Base-by-base conservation (phyloP, 2,888 invertebrate species). In the Smittia aterrima region DNA sequence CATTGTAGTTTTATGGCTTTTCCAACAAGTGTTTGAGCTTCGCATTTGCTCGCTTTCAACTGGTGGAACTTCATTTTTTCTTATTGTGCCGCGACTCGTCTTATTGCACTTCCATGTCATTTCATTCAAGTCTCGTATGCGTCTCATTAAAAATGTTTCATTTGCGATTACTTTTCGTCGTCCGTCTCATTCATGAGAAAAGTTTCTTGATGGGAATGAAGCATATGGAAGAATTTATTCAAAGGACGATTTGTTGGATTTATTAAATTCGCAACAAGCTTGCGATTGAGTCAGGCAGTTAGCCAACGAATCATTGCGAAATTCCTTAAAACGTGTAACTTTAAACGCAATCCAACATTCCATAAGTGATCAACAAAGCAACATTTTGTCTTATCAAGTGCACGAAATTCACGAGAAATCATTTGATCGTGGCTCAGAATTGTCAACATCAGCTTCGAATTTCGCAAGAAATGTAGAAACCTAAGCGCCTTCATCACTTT, bases 321-420 rank as follows among this genome's bases (percentile, higher is more conserved):
- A 47, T 47, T 47, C 47, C 47, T 13, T 13, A n/a, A 2, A 47
- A n/a, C 47, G 2, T 47, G 47, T 6, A 47, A 47, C 47, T 47
- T n/a, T 6, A 13, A 47, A 47, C 47, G 18, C 4, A 58, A 58
- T 58, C 58, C 58, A 58, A 22, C 58, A 58, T 58, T 58, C 58
- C 32, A 32, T 47, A 3, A 47, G 47, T 47, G 3, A 47, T 47
- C 47, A 47, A 58, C 58, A 58, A 58, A 7, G 58, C 20, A 47
- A n/a, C 11, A 47, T n/a, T 47, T 47, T 38, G 18, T 58, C 58
- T 58, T 58, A 58, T 58, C 58, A 22, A 58, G 58, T 58, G 18
- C 11, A 47, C 47, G 16, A 16, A 58, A 9, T 58, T 58, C 58
- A 9, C 58, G 22, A 58, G 58, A 58, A 58, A 18, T 22, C 58